Base-by-base conservation (phyloP, 30 jellyfish, hydroid and myxozoan species). In the Aurelia sp. region DNA sequence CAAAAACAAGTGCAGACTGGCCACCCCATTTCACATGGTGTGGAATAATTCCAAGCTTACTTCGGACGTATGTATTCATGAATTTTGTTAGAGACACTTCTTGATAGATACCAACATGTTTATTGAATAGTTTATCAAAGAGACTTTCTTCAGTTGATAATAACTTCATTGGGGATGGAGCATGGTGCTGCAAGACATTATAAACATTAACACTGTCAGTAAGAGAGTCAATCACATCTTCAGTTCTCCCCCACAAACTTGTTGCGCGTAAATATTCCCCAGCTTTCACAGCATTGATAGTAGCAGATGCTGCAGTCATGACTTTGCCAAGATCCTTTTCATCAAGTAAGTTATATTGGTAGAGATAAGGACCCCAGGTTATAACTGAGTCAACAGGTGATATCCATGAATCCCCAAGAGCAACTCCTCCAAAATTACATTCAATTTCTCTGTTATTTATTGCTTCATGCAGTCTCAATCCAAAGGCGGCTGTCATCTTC, bases 321-420 rank as follows among this genome's bases (percentile, higher is more conserved):
- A 92, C 98, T 5, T 58, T 51, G 20, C 27, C 66, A 35, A 85
- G 75, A 59, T 76, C 94, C 44, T 53, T 73, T 40, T 79, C 53
- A 65, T 92, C 98, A 30, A 92, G 85, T 18, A 92, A 78, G 63
- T 92, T 92, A 67, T 33, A 92, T 74, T 87, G 96, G 35, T 92
- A 92, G 63, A 92, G 73, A 50, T 79, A 92, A 8, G 98, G 98
- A 17, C 92, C 98, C 98, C 98, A 92, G 19, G 98, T 92, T 65
- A 80, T 76, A 8, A 92, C 98, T n/a, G 98, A 92, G 74, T 92
- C 98, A 41, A 92, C 95, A 52, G 95, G 88, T 16, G 98, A 92
- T 63, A 92, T 92, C 98, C 98, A 92, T 33, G 98, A 92, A 58
- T 92, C 98, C 30, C 98, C 98, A 4, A 92, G 85, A 2, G 97